Base-by-base conservation (phyloP, 2,113 vertebrate genomes). In the Alethe diademata region DNA sequence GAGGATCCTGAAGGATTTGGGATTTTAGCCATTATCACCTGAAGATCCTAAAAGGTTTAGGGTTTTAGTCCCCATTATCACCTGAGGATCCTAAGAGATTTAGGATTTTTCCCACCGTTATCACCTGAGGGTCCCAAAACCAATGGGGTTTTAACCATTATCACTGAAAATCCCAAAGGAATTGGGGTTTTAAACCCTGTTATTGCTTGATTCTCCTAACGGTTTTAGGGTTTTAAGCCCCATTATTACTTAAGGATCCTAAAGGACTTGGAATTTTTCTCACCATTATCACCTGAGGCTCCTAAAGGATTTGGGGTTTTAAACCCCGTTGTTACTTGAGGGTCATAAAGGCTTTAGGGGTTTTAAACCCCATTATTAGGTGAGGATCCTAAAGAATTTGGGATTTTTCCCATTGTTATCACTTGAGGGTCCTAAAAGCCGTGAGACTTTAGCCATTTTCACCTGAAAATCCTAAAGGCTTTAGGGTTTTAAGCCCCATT, bases 211-310 rank as follows among this genome's bases (percentile, higher is more conserved):
- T 8, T 5, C 38, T 26, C 51, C 40, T 17, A 53, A 38, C 51
- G 5, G 11, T 3, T 47, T 22, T 47, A 6, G 45, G 45, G 20
- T 47, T 47, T 47, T 47, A 47, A 22, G 5, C 20, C 45, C 2
- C 12, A 9, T 25, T 50, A 25, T 50, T 5, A 26, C 24, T 7
- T 50, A 14, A 43, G 2, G 4, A 6, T 23, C 72, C n/a, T 38
- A 16, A 22, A 50, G 6, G 18, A 2, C 17, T 9, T 31, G 3
- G 36, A 16, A 1, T 40, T 42, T 29, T 29, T 10, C 2, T 1
- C 36, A 4, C 25, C 3, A 8, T 40, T 19, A 29, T 40, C 8
- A 19, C 60, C 12, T 40, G 15, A 33, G 12, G 10, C 2, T 29
- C 18, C 24, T 11, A 33, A 47, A 47, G 8, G 8, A 19, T 19